Percentiles rank a stretch among this genome's conserved stretches.
These are phyloP conservation scores for Carduelis carduelis DNA, from an alignment of 2,797 vertebrate genomes.

Conservation along the genomic window DNA sequence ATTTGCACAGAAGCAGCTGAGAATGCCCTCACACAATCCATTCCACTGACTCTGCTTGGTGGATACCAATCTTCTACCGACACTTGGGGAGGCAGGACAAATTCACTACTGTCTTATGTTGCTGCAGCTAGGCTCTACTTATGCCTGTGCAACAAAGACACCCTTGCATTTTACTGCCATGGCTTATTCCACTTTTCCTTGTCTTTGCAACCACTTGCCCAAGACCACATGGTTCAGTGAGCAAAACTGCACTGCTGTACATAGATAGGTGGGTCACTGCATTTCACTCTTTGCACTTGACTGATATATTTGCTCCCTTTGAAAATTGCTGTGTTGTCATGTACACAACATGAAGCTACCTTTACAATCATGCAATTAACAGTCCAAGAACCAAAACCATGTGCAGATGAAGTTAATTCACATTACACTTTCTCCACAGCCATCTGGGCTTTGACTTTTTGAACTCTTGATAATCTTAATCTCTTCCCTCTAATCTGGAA, in stretches of 20 bases:
- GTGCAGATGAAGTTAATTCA: background rate
- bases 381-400: background rate
- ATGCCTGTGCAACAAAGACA: background rate
- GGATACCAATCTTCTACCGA: background rate
- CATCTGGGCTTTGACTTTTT: background rate
- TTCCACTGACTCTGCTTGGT: background rate
- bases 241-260: background rate
- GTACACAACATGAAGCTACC: background rate
- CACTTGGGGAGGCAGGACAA: background rate
- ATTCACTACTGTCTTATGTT: background rate
- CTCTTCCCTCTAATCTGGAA: background rate
- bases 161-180: background rate
- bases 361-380: background rate
- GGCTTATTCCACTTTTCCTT: background rate
- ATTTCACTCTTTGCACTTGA: background rate
- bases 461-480: background rate
- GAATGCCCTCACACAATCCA: background rate
- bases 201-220: background rate
- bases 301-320: background rate
- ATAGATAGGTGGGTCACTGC: background rate
- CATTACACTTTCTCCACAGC: background rate
- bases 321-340: background rate
- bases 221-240: background rate
- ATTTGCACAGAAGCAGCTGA: background rate
- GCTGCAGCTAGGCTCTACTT: background rate